Evolutionary conservation across 2,888 invertebrate species (phyloP), one percentile per base, ranked within the genome.

Genomic region (Agrotis segetum): DNA sequence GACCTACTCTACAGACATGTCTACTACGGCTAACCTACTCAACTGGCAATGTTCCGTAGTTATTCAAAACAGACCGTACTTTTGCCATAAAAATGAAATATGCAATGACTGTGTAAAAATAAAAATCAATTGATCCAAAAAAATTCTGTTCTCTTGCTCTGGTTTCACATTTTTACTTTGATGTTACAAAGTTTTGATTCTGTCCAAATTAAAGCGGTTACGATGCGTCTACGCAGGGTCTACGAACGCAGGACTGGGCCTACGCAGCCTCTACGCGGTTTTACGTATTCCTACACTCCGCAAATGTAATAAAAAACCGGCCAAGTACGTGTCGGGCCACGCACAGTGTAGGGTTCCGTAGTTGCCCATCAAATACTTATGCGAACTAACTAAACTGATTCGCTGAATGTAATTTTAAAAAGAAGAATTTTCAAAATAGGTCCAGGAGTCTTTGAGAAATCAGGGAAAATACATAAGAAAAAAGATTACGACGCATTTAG

Each of bases 1-100:
- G 91, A 90, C 91, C 90, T 88, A 90, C 85, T 90, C 85, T 82
- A 76, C 77, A 76, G 63, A 82, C 74, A 80, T 80, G 76, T 74
- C 71, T 80, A 78, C 71, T 69, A 82, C 74, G 78, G 59, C 66
- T 78, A 62, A 70, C 59, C 40, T 56, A 47, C 50, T 61, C 66
- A 40, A 70, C 50, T 64, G 56, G 50, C 71, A 68, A 67, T 64
- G 34, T 34, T 2, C 24, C 34, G 24, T 74, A 68, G 65, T 70
- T 76, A 71, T 74, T 82, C n/a, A 62, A 62, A 74, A 76, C 19
- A 77, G n/a, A 29, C 29, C 47, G 61, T 52, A n/a, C 40, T 63
- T 72, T 59, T 58, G 56, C 44, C 67, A 67, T 70, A 59, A 34
- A 61, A 44, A 56, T 34, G 1, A 3, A 56, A 5, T 16, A 46